Evolutionary conservation across 2,797 vertebrate genomes (phyloP).

Genomic region (Gallinago stenura): DNA sequence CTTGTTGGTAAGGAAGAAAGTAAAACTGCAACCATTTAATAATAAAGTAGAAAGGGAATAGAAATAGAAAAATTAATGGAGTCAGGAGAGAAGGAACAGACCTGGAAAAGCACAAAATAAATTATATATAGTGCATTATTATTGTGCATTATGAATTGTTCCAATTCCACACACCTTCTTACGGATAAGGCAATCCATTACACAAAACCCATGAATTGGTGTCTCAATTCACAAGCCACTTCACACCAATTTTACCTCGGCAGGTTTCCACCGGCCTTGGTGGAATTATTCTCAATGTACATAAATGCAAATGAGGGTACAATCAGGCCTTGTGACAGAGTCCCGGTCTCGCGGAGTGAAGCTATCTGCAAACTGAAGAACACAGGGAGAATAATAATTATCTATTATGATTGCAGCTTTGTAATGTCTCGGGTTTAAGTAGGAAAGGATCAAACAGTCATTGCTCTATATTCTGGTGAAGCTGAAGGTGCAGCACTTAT

Average conservation of each 20-base stretch:
- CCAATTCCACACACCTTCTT: background rate
- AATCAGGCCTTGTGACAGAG: background rate
- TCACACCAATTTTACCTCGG: constrained; percentile 7
- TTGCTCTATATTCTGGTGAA: constrained; percentile 9
- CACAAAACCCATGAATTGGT: background rate
- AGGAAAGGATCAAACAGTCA: constrained; percentile 1
- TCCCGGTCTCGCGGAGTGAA: constrained; percentile 33
- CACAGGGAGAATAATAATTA: constrained; percentile 7
- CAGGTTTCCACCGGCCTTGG: background rate
- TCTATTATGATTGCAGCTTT: constrained; percentile 24
- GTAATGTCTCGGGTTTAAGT: constrained; percentile 1
- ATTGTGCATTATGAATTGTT: constrained; percentile 39
- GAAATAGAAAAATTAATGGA: background rate
- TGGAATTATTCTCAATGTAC: background rate
- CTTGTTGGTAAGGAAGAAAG: background rate
- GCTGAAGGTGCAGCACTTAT: constrained; percentile 19
- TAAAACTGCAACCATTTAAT: constrained; percentile 45
- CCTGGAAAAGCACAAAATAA: constrained; percentile 4
- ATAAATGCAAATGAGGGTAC: constrained; percentile 9
- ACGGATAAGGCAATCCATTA: constrained; percentile 23
- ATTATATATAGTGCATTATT: background rate
- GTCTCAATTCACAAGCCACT: background rate
- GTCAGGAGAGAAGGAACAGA: background rate
- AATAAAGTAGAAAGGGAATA: constrained; percentile 31
- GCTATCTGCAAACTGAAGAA: constrained; percentile 28